Base-by-base conservation (phyloP, 2,797 vertebrate species). In the Danio aesculapii region DNA sequence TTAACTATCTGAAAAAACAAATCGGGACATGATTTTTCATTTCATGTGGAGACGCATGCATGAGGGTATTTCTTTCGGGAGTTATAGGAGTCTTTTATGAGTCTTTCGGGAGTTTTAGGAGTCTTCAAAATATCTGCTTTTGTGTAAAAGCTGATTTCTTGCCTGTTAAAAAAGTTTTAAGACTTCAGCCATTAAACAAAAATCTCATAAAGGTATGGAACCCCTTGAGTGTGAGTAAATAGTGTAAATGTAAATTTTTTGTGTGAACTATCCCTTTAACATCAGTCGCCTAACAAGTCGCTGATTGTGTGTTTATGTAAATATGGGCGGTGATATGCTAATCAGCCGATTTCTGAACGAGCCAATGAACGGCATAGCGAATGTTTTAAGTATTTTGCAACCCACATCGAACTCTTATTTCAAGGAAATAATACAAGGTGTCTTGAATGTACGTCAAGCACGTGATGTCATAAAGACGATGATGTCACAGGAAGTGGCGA, bases 11-110 rank as follows among this genome's bases (percentile, higher is more conserved):
- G 91, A 30, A 30, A 30, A 30, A 30, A 30, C 30, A 30, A 30
- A 30, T 92, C 91, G 91, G 94, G 94, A 97, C 93, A 94, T 94
- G 93, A 88, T 96, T 92, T 30, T 30, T 30, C 30, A 30, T 30
- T 30, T 30, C 30, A 30, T 3, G 30, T 30, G 30, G 30, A 30
- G 30, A 30, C 3, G 30, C 30, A 30, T 30, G 30, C 30, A 30
- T 70, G 73, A 53, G 49, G 62, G 52, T 43, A n/a, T 78, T 76
- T 71, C 30, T n/a, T 81, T 79, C 81, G 69, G 76, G 63, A 30
- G 30, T 30, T 30, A 1, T 30, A 30, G 30, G 30, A 30, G 30
- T 30, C 30, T 30, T 30, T 30, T 30, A n/a, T n/a, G n/a, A n/a
- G n/a, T n/a, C n/a, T n/a, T n/a, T n/a, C n/a, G 30, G 30, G 30